Conservation (phyloP, 2,113 vertebrate species). For the Sminthopsis crassicaudata region DNA sequence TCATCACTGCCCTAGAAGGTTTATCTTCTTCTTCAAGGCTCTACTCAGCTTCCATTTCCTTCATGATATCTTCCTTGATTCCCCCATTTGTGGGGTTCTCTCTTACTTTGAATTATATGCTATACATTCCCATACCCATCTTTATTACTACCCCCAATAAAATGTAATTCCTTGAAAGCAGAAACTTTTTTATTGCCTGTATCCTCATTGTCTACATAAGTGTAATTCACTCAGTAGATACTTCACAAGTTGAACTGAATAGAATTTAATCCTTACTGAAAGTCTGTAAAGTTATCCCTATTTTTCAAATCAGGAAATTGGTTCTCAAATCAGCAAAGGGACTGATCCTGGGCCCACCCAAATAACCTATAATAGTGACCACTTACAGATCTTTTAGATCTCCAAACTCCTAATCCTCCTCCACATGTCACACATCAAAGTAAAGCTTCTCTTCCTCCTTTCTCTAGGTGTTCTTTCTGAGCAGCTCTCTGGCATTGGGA, state of each 20-base stretch:
- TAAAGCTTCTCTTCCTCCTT: neutral
- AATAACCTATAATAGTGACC: neutral
- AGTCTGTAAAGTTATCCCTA: neutral
- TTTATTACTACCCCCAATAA: neutral
- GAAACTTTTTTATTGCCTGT: neutral
- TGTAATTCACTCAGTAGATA: neutral
- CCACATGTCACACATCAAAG: neutral
- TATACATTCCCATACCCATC: neutral
- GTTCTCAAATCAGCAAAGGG: neutral
- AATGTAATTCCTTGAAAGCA: neutral
- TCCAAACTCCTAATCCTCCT: neutral
- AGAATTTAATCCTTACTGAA: neutral
- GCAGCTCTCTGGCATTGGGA: neutral
- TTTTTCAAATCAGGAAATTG: neutral
- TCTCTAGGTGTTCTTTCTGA: neutral
- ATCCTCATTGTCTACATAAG: neutral
- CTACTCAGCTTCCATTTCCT: neutral
- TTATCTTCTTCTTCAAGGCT: neutral
- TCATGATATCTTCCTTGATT: neutral
- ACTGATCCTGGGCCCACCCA: neutral
- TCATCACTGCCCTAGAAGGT: neutral
- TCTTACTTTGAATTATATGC: neutral
- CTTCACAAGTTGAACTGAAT: neutral
- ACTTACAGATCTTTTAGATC: neutral
- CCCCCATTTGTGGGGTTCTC: neutral